Percentiles rank a stretch among this genome's conserved stretches.
These are phyloP conservation scores for Asbolus verrucosus DNA, from an alignment of 1,140 invertebrate species.

Conservation along the genomic window DNA sequence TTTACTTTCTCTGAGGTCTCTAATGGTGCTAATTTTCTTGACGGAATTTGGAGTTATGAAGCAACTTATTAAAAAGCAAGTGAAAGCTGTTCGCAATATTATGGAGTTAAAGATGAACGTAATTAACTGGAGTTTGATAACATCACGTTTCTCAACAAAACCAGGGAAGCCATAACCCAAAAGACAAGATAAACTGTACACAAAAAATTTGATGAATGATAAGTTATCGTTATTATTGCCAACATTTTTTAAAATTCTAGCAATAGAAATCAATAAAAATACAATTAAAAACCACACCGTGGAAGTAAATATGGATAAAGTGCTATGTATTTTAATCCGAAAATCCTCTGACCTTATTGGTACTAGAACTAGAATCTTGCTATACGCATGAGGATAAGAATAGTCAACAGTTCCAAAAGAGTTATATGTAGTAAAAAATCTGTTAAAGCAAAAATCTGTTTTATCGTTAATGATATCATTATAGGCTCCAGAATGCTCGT, in stretches of 20 bases:
- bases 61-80: neutral
- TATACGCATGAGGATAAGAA: conserved; percentile 5
- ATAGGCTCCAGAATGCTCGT: neutral
- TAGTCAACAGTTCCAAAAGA: neutral
- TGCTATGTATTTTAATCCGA: neutral
- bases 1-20: neutral
- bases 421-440: neutral
- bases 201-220: neutral
- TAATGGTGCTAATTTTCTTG: neutral
- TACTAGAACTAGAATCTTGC: conserved; percentile 3
- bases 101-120: neutral
- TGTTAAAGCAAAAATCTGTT: conserved; percentile 35
- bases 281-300: neutral
- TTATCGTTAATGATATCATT: neutral
- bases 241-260: neutral
- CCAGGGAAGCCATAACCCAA: neutral
- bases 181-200: conserved; percentile 13
- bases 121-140: conserved; percentile 1
- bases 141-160: neutral
- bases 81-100: neutral
- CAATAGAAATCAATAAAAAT: neutral
- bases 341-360: neutral
- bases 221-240: neutral
- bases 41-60: neutral
- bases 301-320: neutral